Conservation (phyloP, 2,113 vertebrate genomes). For the Sturnira hondurensis region DNA sequence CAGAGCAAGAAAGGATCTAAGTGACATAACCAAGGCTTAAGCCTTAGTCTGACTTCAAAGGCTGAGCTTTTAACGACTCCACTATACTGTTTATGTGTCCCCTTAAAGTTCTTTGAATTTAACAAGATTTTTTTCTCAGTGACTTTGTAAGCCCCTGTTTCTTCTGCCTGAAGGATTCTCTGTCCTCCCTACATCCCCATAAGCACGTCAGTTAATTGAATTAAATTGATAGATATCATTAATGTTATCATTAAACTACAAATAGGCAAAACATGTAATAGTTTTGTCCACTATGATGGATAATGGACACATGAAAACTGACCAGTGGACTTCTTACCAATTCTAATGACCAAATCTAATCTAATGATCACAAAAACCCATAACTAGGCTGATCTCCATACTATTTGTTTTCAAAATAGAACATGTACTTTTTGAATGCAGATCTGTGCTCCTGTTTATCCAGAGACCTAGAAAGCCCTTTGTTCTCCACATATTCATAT, state of each 20-base stretch:
- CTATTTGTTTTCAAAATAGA: slow-evolving; percentile 21
- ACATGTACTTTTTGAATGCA: neutral
- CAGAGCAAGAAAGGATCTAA: neutral
- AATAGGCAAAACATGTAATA: neutral
- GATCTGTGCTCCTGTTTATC: neutral
- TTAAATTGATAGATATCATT: slow-evolving; percentile 11
- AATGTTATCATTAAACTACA: slow-evolving; percentile 4
- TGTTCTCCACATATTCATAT: neutral
- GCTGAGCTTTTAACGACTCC: neutral
- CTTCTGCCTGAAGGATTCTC: neutral
- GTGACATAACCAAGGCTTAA: neutral
- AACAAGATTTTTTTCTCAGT: neutral
- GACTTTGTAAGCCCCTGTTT: neutral
- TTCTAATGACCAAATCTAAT: slow-evolving; percentile 14
- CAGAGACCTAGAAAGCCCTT: neutral
- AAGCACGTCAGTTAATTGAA: neutral
- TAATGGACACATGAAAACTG: slow-evolving; percentile 11
- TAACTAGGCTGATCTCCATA: neutral
- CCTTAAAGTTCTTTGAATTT: slow-evolving; percentile 4
- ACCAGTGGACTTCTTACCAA: neutral
- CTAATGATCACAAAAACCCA: slow-evolving; percentile 5
- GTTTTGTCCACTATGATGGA: neutral
- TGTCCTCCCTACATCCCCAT: neutral
- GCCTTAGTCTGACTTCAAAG: neutral
- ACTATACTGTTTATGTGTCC: neutral